These are phyloP conservation scores for Origma solitaria DNA, from an alignment of 2,113 vertebrate genomes.

Conservation along the genomic window DNA sequence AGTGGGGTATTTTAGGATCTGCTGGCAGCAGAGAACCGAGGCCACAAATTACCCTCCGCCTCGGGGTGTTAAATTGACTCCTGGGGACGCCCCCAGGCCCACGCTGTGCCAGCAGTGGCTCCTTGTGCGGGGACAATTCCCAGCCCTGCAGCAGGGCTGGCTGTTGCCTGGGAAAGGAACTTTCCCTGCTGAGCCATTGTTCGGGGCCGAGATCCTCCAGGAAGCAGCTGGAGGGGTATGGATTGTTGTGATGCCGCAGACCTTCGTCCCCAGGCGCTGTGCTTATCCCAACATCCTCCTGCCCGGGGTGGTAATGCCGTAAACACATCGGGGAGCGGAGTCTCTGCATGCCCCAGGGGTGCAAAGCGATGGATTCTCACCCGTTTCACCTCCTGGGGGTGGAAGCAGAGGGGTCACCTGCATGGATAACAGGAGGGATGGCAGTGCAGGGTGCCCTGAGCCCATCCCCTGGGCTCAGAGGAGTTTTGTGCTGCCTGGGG, in stretches of 20 bases:
- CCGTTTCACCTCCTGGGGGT: neutral
- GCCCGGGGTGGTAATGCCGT: neutral
- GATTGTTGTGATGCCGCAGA: neutral
- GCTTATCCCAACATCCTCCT: neutral
- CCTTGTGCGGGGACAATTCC: neutral
- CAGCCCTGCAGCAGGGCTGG: neutral
- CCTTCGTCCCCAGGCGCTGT: neutral
- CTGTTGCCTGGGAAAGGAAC: constrained; percentile 60
- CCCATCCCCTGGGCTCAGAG: neutral
- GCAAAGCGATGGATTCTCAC: neutral
- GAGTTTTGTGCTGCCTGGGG: neutral
- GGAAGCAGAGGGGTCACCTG: neutral
- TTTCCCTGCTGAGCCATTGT: constrained; percentile 55
- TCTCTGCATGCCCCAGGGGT: neutral
- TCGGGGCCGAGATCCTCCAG: neutral
- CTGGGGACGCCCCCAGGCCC: neutral
- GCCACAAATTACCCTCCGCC: neutral
- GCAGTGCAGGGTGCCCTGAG: neutral
- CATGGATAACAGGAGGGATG: rapidly evolving
- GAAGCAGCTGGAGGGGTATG: constrained; percentile 49
- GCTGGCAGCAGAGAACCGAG: neutral
- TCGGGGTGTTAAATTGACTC: neutral
- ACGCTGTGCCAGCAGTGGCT: neutral
- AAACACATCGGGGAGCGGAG: rapidly evolving
- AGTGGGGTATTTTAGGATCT: neutral